Evolutionary conservation across 2,113 vertebrate species (phyloP), one percentile per base, ranked within the genome.

Genomic region (Pelodiscus sinensis): DNA sequence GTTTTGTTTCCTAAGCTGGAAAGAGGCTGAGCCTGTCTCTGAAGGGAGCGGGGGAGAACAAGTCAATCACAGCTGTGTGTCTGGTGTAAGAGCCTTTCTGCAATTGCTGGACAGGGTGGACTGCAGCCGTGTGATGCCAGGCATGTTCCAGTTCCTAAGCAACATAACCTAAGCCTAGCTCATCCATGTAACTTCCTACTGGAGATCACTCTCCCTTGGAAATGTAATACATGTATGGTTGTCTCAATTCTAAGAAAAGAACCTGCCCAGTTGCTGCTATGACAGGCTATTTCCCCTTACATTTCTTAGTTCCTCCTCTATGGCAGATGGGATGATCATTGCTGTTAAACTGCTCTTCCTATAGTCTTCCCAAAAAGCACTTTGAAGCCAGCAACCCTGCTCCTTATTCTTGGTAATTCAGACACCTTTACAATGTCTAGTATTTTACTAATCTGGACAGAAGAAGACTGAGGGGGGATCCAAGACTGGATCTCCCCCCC

Each of bases 221-320:
- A 24, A 79, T 29, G 8, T 1, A 38, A 38, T 35, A 51, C 1
- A 0, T 1, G 0, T 5, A 4, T 44, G 44, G 44, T 44, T 1
- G 18, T 80, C 77, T 56, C 35, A 1, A 29, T 44, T 18, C 24
- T 51, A 2, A 21, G 52, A 73, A 38, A 24, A 75, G 58, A 92
- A 19, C 8, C 52, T 81, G 44, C 80, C 4, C 56, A 24, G 2
- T 18, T 29, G 16, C n/a, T 88, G 29, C 5, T 65, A 27, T 8
- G 15, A 9, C 38, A 12, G 14, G 1, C n/a, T 82, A 25, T 27
- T 65, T 38, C 10, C 55, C 60, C 27, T 65, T 51, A 3, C 14
- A 19, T 10, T 73, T n/a, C 80, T 80, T 62, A 84, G 4, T 81
- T 86, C 78, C 85, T 50, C 81, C 50, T 19, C 13, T 3, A 13